These are phyloP conservation scores for Palythoa grandis DNA, from an alignment of 92 coral and sea anemone species.

Conservation along the genomic window DNA sequence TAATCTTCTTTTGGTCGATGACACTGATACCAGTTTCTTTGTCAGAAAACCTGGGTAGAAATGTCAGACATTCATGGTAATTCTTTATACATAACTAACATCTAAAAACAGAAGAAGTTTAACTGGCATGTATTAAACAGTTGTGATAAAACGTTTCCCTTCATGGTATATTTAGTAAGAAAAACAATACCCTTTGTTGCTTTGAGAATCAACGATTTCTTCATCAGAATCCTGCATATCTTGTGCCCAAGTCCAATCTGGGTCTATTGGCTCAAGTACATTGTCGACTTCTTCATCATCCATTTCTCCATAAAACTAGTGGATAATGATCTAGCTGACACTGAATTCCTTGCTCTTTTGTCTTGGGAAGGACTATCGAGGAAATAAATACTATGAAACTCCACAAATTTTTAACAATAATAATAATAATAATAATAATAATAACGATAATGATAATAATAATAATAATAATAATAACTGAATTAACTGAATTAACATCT, in stretches of 20 bases:
- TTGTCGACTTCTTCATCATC: background rate
- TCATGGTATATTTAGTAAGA: background rate
- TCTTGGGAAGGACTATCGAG: constrained; percentile 21
- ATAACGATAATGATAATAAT: too few relatives aligned
- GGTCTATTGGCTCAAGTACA: background rate
- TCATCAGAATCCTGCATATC: background rate
- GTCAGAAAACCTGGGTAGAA: background rate
- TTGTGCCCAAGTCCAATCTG: background rate
- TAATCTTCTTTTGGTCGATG: constrained; percentile 5
- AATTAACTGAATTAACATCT: too few relatives aligned
- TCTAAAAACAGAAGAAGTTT: background rate
- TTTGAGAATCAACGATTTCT: constrained; percentile 4
- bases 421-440: background rate
- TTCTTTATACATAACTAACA: background rate
- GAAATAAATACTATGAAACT: background rate
- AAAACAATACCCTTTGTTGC: constrained; percentile 1
- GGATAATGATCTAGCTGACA: background rate
- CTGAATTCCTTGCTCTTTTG: constrained; percentile 12
- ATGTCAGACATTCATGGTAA: background rate
- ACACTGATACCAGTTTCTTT: background rate
- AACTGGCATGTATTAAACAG: background rate
- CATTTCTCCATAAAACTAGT: background rate
- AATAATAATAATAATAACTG: too few relatives aligned
- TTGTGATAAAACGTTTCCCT: background rate
- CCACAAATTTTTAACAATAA: background rate